Percentiles rank a stretch among this genome's conserved stretches.
Evolutionary conservation across 2,888 invertebrate species (phyloP).

Genomic region (Coelinius sp.): DNA sequence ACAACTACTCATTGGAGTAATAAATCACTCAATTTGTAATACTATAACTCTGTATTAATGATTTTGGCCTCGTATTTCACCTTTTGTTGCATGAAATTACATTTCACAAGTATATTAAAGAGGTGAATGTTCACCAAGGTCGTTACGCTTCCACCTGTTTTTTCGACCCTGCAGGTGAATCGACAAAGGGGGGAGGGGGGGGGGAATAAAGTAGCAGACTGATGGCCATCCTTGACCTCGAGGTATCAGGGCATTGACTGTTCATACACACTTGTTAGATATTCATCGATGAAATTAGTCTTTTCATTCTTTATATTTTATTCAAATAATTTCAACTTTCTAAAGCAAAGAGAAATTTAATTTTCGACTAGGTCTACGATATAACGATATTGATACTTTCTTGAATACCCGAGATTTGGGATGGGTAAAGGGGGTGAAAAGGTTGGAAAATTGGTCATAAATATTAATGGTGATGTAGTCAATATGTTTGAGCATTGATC

Average conservation of each 20-base stretch:
- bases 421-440: conserved; percentile 23
- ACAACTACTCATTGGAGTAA: neutral
- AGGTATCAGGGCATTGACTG: conserved; percentile 42
- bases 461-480: conserved; percentile 42
- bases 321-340: neutral
- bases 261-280: conserved; percentile 23
- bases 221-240: conserved; percentile 49
- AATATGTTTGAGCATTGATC: conserved; percentile 8
- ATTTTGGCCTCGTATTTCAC: neutral
- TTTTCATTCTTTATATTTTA: neutral
- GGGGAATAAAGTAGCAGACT: conserved; percentile 35
- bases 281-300: conserved; percentile 27
- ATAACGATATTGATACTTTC: neutral
- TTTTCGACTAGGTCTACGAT: neutral
- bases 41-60: neutral
- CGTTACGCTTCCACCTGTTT: conserved; percentile 49
- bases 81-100: conserved; percentile 2
- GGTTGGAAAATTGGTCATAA: conserved; percentile 42
- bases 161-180: conserved; percentile 40
- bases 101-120: conserved; percentile 4
- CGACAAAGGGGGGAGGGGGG: neutral
- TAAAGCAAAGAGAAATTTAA: neutral
- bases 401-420: neutral
- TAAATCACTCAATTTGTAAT: neutral
- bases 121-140: conserved; percentile 55